These are phyloP conservation scores for Tenebrio molitor DNA, from an alignment of 1,140 invertebrate genomes.

Conservation along the genomic window DNA sequence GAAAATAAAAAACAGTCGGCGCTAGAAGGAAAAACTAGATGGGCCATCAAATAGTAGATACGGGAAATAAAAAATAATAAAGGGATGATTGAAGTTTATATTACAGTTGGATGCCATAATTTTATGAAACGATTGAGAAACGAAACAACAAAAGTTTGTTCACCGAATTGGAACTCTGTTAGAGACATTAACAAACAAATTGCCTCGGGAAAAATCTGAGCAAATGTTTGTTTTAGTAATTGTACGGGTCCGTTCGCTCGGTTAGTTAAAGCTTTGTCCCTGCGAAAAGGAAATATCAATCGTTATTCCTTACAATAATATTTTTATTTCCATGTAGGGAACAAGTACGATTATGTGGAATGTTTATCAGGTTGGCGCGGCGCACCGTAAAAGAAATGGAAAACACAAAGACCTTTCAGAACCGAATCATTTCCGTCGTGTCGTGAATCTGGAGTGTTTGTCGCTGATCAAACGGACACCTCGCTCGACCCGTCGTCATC, in stretches of 20 bases:
- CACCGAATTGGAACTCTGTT: slow-evolving; percentile 37
- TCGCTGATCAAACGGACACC: too few relatives aligned
- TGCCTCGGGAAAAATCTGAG: slow-evolving; percentile 41
- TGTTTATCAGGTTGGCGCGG: not conserved
- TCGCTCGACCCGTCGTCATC: too few relatives aligned
- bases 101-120: slow-evolving; percentile 29
- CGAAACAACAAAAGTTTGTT: slow-evolving; percentile 30
- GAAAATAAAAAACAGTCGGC: slow-evolving; percentile 22
- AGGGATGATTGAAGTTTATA: slow-evolving; percentile 25
- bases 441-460: too few relatives aligned
- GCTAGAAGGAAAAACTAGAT: slow-evolving; percentile 30
- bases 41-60: slow-evolving; percentile 38
- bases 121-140: slow-evolving; percentile 37
- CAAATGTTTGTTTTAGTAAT: slow-evolving; percentile 46
- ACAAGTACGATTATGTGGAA: slow-evolving; percentile 1
- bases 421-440: too few relatives aligned
- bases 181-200: slow-evolving; percentile 42
- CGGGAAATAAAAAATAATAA: slow-evolving; percentile 37
- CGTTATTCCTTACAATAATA: slow-evolving; percentile 29
- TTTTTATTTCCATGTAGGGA: slow-evolving; percentile 25
- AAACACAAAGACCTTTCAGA: not conserved
- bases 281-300: slow-evolving; percentile 27
- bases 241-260: slow-evolving; percentile 36
- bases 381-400: too few relatives aligned
- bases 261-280: slow-evolving; percentile 37